These are phyloP conservation scores for Gobiocypris rarus DNA, from an alignment of 2,113 vertebrate species.

Conservation along the genomic window DNA sequence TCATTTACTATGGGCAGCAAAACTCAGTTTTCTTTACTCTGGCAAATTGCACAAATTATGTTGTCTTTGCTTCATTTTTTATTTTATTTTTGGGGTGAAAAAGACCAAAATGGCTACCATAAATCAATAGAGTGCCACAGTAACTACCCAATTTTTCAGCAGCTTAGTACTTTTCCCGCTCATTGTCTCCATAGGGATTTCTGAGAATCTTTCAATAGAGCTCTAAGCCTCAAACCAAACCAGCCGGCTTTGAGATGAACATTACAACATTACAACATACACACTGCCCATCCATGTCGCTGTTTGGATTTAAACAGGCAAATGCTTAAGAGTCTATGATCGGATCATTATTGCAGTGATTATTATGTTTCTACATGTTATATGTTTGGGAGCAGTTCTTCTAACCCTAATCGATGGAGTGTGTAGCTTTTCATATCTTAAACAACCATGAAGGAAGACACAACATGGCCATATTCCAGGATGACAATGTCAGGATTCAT, in stretches of 20 bases:
- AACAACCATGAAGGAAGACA: no score
- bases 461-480: no score
- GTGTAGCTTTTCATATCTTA: no score
- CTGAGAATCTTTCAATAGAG: background rate
- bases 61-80: conserved; percentile 32
- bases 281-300: no score
- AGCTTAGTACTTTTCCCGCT: background rate
- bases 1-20: conserved; percentile 72
- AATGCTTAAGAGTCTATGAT: no score
- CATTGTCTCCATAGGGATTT: background rate
- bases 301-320: no score
- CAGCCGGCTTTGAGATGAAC: background rate
- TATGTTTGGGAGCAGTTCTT: no score
- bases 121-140: background rate
- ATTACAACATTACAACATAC: background rate
- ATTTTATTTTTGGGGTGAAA: background rate
- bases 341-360: no score
- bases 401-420: no score
- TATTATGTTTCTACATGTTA: no score
- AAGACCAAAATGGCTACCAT: background rate
- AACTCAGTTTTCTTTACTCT: conserved; percentile 62
- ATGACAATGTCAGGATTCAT: no score
- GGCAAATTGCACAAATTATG: conserved; percentile 38
- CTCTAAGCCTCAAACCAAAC: background rate
- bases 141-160: background rate